Evolutionary conservation across 1,140 invertebrate species (phyloP).

Genomic region (Mya arenaria): DNA sequence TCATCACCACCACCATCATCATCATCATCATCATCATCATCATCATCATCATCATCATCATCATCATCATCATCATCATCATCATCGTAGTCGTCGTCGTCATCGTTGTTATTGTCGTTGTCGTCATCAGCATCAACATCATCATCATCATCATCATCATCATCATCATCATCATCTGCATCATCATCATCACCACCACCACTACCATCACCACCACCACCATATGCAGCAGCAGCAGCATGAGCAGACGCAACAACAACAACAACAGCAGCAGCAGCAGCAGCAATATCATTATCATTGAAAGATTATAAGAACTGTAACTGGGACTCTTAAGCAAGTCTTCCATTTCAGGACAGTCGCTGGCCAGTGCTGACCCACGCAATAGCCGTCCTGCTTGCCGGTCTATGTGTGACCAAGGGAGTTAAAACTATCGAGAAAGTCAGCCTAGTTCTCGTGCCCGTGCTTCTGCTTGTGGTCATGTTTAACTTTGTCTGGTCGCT

Average conservation of each 20-base stretch:
- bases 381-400: constrained; percentile 66
- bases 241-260: too few species aligned
- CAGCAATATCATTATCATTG: too few species aligned
- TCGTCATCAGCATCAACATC: background rate
- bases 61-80: background rate
- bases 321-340: background rate
- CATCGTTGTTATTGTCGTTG: background rate
- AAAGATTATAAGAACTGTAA: background rate
- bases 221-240: background rate
- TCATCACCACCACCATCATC: background rate
- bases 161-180: background rate
- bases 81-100: background rate
- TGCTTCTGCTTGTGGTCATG: constrained; percentile 72
- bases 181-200: background rate
- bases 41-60: background rate
- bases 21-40: background rate
- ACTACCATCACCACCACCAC: background rate
- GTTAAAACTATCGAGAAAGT: constrained; percentile 78
- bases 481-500: constrained; percentile 76
- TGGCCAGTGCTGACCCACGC: constrained; percentile 75
- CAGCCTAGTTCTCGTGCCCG: constrained; percentile 75
- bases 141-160: background rate
- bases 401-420: constrained; percentile 69
- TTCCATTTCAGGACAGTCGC: constrained; percentile 66
- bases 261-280: too few species aligned